phyloP scores from a whole-genome alignment of 2,113 vertebrate species.

The Istiophorus platypterus region DNA sequence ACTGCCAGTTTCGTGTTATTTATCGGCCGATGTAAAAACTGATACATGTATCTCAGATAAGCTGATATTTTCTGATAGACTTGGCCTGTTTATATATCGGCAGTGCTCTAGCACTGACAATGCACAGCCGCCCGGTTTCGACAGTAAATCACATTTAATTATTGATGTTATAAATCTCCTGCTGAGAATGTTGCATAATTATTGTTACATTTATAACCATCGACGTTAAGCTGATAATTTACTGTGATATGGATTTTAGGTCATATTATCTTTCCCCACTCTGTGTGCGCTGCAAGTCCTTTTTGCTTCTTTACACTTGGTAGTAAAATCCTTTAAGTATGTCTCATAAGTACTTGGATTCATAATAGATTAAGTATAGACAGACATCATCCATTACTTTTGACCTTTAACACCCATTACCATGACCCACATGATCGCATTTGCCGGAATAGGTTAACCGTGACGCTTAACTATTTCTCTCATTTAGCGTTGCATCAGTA shows the following conservation, averaged over 20 bases:
- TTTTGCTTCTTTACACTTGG: not conserved
- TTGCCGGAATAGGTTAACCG: constrained; percentile 19
- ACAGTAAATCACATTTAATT: not conserved
- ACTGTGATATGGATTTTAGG: not conserved
- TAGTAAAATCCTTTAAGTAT: not conserved
- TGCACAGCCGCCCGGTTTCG: not conserved
- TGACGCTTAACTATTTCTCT: constrained; percentile 20
- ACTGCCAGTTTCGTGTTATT: not conserved
- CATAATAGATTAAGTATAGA: constrained; percentile 1
- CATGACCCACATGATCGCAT: not conserved
- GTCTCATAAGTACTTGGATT: not conserved
- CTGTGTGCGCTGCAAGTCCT: not conserved
- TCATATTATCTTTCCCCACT: not conserved
- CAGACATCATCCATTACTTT: not conserved
- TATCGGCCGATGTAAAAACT: not conserved
- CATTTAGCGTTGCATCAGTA: constrained; percentile 20
- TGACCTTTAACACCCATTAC: constrained; percentile 16
- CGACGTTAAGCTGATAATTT: not conserved
- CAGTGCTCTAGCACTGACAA: not conserved
- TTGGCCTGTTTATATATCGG: not conserved
- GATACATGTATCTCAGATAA: not conserved
- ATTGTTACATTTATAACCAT: not conserved
- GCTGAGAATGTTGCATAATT: not conserved
- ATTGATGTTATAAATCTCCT: not conserved
- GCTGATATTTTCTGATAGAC: not conserved